Evolutionary conservation across 2,797 vertebrate species (phyloP).

Genomic region (Sciaenops ocellatus): DNA sequence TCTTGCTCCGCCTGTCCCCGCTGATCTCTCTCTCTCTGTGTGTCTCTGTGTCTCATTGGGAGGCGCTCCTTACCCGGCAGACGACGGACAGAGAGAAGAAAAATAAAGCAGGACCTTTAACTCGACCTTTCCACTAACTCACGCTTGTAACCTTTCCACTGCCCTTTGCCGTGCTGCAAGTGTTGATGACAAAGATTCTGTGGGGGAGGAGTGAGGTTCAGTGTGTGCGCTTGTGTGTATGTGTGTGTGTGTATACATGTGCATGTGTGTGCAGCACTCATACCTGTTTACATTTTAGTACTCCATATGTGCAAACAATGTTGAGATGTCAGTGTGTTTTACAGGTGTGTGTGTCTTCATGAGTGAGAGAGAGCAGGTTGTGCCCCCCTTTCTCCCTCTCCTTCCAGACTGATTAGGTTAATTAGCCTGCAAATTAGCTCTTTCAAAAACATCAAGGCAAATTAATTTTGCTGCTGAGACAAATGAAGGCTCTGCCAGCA

Average conservation of each 20-base stretch:
- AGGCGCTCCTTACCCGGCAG: slow-evolving; percentile 67
- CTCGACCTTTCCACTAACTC: slow-evolving; percentile 85
- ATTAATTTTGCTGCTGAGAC: slow-evolving; percentile 78
- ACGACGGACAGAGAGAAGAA: slow-evolving; percentile 65
- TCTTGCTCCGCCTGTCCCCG: slow-evolving; percentile 52
- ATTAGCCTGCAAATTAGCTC: slow-evolving; percentile 81
- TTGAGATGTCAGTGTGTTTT: slow-evolving; percentile 48
- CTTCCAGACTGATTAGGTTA: slow-evolving; percentile 76
- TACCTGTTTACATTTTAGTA: slow-evolving; percentile 72
- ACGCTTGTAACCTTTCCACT: slow-evolving; percentile 81
- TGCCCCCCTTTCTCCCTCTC: slow-evolving; percentile 24
- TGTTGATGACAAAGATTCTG: slow-evolving; percentile 82
- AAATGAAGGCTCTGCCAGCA: slow-evolving; percentile 74
- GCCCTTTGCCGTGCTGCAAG: slow-evolving; percentile 84
- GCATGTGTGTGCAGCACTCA: slow-evolving; percentile 28
- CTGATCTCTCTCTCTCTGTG: slow-evolving; percentile 37
- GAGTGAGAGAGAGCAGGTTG: slow-evolving; percentile 52
- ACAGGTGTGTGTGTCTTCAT: slow-evolving; percentile 37
- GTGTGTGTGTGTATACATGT: slow-evolving; percentile 34
- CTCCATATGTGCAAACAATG: slow-evolving; percentile 61
- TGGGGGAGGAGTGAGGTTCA: slow-evolving; percentile 44
- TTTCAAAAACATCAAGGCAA: slow-evolving; percentile 82
- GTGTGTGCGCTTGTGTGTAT: slow-evolving; percentile 22
- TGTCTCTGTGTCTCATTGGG: slow-evolving; percentile 57
- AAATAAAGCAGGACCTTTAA: slow-evolving; percentile 83